Base-by-base conservation (phyloP, 2,797 vertebrate species). In the Sarcoramphus papa region DNA sequence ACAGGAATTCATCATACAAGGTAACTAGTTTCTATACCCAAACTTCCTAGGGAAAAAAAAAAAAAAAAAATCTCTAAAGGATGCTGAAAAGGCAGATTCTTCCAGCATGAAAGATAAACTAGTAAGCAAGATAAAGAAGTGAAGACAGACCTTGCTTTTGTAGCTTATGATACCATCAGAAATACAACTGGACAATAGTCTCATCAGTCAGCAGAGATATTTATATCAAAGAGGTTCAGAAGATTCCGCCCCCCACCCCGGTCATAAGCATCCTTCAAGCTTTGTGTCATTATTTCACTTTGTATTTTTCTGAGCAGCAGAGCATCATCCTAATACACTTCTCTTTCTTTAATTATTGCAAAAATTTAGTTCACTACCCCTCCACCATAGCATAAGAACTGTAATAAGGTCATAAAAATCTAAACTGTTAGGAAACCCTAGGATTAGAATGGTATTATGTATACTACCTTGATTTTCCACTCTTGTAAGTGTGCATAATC, bases 301-400 rank as follows among this genome's bases (percentile, higher is more conserved):
- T 51, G 6, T 8, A 33, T 15, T 84, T 84, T 78, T 63, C 25
- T 82, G 74, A 88, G 40, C 51, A 92, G 45, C 62, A 75, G 45
- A 84, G 17, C 7, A 64, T n/a, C 48, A 53, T 40, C 47, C 22
- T 56, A 72, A 30, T 53, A 53, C 4, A 28, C 3, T 72, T 31
- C 12, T 67, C 43, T 56, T 77, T 64, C 30, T 70, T 59, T 59
- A 79, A 82, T 8, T 14, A 70, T 6, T 33, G 25, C 15, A 83
- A 81, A 88, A 76, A 60, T 17, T 18, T 31, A 63, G 11, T 85
- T 85, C 43, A 35, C 17, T 10, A 40, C 7, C 4, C 15, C 11
- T 1, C 8, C 1, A 0, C 9, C 19, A 31, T 2, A 89, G 24
- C n/a, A 54, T 18, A 82, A 76, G 30, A 54, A 57, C 2, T 10